A percentile compares a stretch with the other conserved stretches of the same genome.
Evolutionary conservation across 2,113 vertebrate species (phyloP).

Genomic region (Hippopotamus amphibius): DNA sequence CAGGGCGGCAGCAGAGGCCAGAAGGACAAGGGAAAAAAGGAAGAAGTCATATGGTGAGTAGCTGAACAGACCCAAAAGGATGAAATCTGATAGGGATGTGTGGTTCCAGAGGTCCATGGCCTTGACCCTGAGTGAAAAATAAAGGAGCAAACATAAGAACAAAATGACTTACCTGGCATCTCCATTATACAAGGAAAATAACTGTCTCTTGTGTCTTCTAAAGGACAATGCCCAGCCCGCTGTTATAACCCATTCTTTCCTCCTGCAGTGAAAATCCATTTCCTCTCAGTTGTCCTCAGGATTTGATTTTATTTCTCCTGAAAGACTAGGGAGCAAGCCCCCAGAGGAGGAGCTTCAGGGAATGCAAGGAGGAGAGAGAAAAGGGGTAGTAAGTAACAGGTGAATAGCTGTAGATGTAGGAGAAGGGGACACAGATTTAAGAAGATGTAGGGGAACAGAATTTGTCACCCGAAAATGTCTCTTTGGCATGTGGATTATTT

Average conservation of each 20-base stretch:
- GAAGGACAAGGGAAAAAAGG: slow-evolving; percentile 5
- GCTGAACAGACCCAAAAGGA: slow-evolving; percentile 49
- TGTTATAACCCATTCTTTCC: neutral
- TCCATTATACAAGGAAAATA: neutral
- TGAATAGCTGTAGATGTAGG: neutral
- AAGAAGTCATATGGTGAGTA: slow-evolving; percentile 7
- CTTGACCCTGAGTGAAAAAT: neutral
- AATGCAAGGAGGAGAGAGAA: neutral
- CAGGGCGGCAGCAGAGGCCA: neutral
- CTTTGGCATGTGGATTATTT: neutral
- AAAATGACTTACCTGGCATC: neutral
- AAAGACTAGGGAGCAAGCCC: neutral
- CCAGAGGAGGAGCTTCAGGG: neutral
- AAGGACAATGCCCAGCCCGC: neutral
- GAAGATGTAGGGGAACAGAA: neutral
- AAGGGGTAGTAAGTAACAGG: neutral
- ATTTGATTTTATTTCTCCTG: neutral
- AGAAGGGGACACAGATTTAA: neutral
- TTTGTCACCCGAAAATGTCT: neutral
- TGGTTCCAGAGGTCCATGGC: slow-evolving; percentile 36
- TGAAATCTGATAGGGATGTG: neutral
- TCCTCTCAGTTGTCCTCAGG: neutral
- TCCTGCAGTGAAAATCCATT: neutral
- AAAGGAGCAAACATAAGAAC: neutral
- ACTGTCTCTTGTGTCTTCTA: neutral